These are phyloP conservation scores for Nesometra sesokonis DNA, from an alignment of 35 echinoderm and acorn worm species.

Conservation along the genomic window DNA sequence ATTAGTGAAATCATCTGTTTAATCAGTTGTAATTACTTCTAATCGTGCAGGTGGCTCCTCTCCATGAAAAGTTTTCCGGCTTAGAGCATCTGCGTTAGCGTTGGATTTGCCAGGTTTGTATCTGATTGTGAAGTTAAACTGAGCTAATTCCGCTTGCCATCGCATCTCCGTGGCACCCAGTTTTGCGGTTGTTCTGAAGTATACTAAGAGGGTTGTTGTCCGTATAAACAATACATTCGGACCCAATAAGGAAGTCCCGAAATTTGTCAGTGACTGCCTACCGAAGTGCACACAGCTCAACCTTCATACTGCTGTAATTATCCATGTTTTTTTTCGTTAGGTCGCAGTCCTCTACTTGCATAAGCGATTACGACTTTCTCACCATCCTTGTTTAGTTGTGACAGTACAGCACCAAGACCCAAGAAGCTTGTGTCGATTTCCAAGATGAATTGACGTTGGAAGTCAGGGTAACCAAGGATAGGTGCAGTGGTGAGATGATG, in stretches of 20 bases:
- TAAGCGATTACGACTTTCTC: constrained; percentile 16
- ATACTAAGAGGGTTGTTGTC: too few species aligned
- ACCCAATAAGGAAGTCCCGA: not conserved
- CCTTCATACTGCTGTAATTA: constrained; percentile 55
- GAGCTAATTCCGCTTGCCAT: constrained; percentile 53
- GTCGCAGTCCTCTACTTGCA: constrained; percentile 44
- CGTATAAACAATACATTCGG: too few species aligned
- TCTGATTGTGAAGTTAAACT: too few species aligned
- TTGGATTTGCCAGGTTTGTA: constrained; percentile 37
- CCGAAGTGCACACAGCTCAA: constrained; percentile 40
- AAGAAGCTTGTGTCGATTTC: constrained; percentile 2
- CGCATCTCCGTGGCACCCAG: constrained; percentile 49
- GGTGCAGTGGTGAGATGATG: constrained; percentile 3
- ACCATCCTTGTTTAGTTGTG: constrained; percentile 17
- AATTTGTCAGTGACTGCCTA: not conserved
- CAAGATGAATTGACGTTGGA: not conserved
- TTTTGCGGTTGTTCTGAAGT: not conserved
- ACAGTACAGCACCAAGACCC: constrained; percentile 49
- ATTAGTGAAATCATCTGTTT: too few species aligned
- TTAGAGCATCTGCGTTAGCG: constrained; percentile 55
- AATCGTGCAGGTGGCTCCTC: too few species aligned
- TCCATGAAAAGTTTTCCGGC: constrained; percentile 12
- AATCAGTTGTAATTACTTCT: too few species aligned
- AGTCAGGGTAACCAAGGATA: constrained; percentile 33
- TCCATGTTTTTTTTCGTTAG: constrained; percentile 37